These are phyloP conservation scores for Stegostoma tigrinum DNA, from an alignment of 2,113 vertebrate species.

Conservation along the genomic window DNA sequence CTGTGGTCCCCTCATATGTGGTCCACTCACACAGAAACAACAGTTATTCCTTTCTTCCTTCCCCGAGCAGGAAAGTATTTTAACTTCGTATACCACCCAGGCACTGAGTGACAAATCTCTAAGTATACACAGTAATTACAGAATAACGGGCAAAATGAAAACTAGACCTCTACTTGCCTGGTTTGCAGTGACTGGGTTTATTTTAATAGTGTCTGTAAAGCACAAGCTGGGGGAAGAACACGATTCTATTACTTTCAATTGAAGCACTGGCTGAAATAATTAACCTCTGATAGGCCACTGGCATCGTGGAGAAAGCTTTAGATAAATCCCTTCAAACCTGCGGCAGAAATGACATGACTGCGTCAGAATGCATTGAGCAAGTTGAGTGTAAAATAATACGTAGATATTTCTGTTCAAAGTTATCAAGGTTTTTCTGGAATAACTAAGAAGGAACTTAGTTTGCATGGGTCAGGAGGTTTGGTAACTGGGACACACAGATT, in stretches of 20 bases:
- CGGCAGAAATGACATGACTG: background rate
- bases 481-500: background rate
- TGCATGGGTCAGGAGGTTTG: background rate
- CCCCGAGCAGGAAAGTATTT: background rate
- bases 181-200: background rate
- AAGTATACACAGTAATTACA: background rate
- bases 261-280: background rate
- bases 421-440: background rate
- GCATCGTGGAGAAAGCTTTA: background rate
- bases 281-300: background rate
- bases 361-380: background rate
- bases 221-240: background rate
- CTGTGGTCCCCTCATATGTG: background rate
- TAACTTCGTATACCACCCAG: background rate
- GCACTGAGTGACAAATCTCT: background rate
- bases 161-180: background rate
- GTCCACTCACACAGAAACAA: background rate
- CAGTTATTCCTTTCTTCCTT: background rate
- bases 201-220: background rate
- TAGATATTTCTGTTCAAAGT: background rate
- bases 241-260: background rate
- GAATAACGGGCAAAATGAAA: background rate
- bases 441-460: background rate
- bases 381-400: background rate
- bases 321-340: background rate